Evolutionary conservation across 2,797 vertebrate genomes (phyloP), one percentile per base, ranked within the genome.

Genomic region (Apodemus agrarius): DNA sequence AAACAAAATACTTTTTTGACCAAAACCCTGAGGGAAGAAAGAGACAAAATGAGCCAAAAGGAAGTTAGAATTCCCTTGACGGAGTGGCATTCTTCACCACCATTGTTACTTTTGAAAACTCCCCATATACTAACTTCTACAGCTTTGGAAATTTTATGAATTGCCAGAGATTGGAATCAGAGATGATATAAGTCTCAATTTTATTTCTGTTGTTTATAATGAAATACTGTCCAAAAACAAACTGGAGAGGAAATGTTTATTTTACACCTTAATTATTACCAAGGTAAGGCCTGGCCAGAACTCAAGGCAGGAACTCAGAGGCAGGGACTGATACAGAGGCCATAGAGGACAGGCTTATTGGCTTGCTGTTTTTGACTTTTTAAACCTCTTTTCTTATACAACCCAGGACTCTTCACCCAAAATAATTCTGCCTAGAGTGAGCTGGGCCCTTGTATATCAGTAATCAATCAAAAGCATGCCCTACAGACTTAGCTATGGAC

Each of bases 401-500:
- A 34, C 17, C 9, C 26, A 84, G 9, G 4, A 65, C 29, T 34
- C 2, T 21, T 26, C 4, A 46, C 2, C 16, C 65, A 29, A 26
- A 84, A 26, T 40, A 34, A 63, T 65, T 46, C 34, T 84, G 26
- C 2, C 26, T 43, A 21, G 1, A 31, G 16, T 31, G 9, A 29
- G 0, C 59, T 12, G 26, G 59, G 1, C 1, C 26, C 11, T 37
- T 22, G 2, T n/a, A 63, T 2, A 63, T 13, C 40, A 65, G 1
- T 46, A 65, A 63, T 46, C 79, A 76, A 81, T 37, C 16, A 65
- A 65, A 26, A 65, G 1, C 17, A 22, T 65, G 61, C 17, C 10
- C 4, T 5, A 46, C 40, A 34, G 17, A 34, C 5, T 46, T 46
- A 19, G 4, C 29, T 65, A 46, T 21, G 26, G 26, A 65, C 59